phyloP scores from a whole-genome alignment of 1,140 invertebrate genomes.

The Philopotamus ludificatus region DNA sequence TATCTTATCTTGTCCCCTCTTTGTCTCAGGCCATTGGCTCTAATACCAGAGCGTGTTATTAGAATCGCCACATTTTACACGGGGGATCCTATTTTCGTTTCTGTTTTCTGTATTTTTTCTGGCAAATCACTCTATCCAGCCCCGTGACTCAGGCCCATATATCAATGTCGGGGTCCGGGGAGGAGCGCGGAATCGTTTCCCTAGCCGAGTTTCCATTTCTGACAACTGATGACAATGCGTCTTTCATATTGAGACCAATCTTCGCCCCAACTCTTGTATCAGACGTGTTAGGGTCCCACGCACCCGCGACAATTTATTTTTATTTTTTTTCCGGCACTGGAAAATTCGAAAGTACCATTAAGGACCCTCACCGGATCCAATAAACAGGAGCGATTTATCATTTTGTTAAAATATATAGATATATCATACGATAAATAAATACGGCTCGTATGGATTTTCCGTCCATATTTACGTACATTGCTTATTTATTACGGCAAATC shows the following conservation, averaged over 20 bases:
- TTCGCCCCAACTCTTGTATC: too few relatives aligned
- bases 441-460: too few relatives aligned
- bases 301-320: too few relatives aligned
- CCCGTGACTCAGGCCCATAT: neutral
- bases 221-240: slow-evolving; percentile 6
- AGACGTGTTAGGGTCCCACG: too few relatives aligned
- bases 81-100: neutral
- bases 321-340: too few relatives aligned
- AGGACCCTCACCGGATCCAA: too few relatives aligned
- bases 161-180: neutral
- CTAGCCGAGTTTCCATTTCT: neutral
- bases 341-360: too few relatives aligned
- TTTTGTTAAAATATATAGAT: too few relatives aligned
- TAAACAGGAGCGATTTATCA: too few relatives aligned
- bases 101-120: neutral
- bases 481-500: too few relatives aligned
- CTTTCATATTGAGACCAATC: neutral
- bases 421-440: too few relatives aligned
- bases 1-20: neutral
- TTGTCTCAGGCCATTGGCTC: neutral
- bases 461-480: too few relatives aligned
- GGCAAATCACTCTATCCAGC: neutral
- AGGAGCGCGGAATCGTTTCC: neutral
- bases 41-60: neutral
- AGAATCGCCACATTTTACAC: neutral